phyloP scores from a whole-genome alignment of 1,140 invertebrate genomes.

The Pissodes strobi region DNA sequence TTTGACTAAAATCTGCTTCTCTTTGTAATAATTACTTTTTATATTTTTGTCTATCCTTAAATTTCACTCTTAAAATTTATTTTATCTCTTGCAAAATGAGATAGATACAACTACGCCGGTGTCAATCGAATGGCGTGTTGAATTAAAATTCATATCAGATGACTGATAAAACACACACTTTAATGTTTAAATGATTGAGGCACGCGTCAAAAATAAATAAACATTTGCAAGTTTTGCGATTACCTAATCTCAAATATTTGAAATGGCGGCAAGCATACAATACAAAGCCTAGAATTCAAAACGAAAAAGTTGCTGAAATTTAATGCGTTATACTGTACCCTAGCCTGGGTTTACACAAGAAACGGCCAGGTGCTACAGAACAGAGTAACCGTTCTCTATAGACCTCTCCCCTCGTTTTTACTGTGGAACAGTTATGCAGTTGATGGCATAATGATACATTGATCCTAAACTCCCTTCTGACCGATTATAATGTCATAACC shows the following conservation, averaged over 20 bases:
- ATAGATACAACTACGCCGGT: no score
- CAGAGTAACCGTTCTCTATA: conserved; percentile 45
- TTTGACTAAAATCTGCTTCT: no score
- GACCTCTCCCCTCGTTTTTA: conserved; percentile 32
- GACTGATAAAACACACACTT: no score
- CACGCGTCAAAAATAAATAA: conserved; percentile 17
- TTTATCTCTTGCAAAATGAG: no score
- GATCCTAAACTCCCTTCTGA: conserved; percentile 45
- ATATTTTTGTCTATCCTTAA: no score
- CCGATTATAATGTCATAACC: conserved; percentile 46
- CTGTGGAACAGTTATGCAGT: conserved; percentile 39
- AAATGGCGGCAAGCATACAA: not conserved
- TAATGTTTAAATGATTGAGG: no score
- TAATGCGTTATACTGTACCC: conserved; percentile 41
- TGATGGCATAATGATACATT: conserved; percentile 50
- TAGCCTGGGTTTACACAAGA: conserved; percentile 31
- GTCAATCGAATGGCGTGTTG: no score
- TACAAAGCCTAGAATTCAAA: not conserved
- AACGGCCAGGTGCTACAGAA: conserved; percentile 46
- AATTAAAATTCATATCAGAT: no score
- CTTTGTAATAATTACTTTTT: no score
- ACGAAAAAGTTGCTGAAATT: conserved; percentile 38
- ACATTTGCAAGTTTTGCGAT: not conserved
- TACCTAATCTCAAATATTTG: conserved; percentile 9
- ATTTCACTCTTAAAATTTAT: no score